Conservation (phyloP, 2,888 invertebrate genomes). For the Melinaea marsaeus region DNA sequence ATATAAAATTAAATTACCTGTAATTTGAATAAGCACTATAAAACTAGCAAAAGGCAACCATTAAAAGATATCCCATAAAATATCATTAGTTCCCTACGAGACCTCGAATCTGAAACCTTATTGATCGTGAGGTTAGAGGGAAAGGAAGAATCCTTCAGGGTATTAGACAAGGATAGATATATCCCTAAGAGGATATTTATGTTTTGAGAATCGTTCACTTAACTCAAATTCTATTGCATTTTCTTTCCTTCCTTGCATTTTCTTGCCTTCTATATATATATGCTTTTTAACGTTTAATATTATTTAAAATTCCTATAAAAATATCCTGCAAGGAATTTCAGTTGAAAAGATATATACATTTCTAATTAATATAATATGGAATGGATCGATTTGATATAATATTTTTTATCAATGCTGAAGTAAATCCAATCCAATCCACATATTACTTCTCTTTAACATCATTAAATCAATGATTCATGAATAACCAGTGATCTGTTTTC, state of each 20-base stretch:
- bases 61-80: slow-evolving; percentile 28
- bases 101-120: slow-evolving; percentile 55
- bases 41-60: background rate
- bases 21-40: background rate
- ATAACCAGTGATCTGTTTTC: too few species aligned
- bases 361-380: too few species aligned
- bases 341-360: too few species aligned
- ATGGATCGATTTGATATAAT: too few species aligned
- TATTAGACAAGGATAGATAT: slow-evolving; percentile 22
- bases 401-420: too few species aligned
- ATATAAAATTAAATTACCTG: background rate
- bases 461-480: too few species aligned
- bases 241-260: background rate
- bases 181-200: slow-evolving; percentile 47
- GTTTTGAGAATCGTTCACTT: slow-evolving; percentile 27
- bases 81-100: slow-evolving; percentile 27
- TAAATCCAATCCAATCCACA: too few species aligned
- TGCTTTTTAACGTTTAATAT: too few species aligned
- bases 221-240: slow-evolving; percentile 9
- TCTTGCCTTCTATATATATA: too few species aligned
- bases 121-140: slow-evolving; percentile 56
- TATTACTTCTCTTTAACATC: too few species aligned
- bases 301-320: too few species aligned
- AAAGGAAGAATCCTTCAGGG: slow-evolving; percentile 36
- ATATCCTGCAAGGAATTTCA: too few species aligned